Evolutionary conservation across 2,888 invertebrate species (phyloP), one percentile per base, ranked within the genome.

Genomic region (Hedychridium roseum): DNA sequence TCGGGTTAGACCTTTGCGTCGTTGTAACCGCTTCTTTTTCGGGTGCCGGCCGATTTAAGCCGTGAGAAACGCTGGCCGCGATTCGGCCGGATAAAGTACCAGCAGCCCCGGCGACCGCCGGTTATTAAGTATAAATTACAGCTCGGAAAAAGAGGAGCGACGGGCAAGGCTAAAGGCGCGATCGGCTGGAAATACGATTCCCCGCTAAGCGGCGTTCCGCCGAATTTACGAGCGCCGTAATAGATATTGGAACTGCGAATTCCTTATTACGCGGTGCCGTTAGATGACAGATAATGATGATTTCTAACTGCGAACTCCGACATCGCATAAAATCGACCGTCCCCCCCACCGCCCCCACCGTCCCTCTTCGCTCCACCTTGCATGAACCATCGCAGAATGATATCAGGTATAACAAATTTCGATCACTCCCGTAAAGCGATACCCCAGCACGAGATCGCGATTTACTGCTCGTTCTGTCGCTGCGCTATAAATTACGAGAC

Each of bases 121-220:
- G 55, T 64, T 64, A 63, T 61, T 64, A 61, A 57, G 55, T 64
- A 57, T 64, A 57, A 63, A 63, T 63, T 63, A 60, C 57, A 35
- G 39, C 43, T 28, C 34, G 35, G 23, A 21, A 14, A 31, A 30
- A 30, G 27, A 20, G 20, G 30, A 31, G 18, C 38, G n/a, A 28
- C 32, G 37, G 18, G 40, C 35, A 44, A 32, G 36, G 44, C 35
- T 35, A 27, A 45, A 48, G 46, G 50, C 40, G 52, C 62, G 61
- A 64, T 63, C 63, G 55, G 42, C 50, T 60, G 63, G 64, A 63
- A 63, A 63, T 60, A 49, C 64, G 64, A 63, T 61, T 63, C 53
- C 37, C 17, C 61, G 53, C 35, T 52, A 43, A 45, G 54, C 52
- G 47, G 41, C 50, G 50, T 51, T 53, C 43, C 42, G 4, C 50